Evolutionary conservation across 2,888 invertebrate genomes (phyloP).

Genomic region (Kuschelorhynchus macadamiae): DNA sequence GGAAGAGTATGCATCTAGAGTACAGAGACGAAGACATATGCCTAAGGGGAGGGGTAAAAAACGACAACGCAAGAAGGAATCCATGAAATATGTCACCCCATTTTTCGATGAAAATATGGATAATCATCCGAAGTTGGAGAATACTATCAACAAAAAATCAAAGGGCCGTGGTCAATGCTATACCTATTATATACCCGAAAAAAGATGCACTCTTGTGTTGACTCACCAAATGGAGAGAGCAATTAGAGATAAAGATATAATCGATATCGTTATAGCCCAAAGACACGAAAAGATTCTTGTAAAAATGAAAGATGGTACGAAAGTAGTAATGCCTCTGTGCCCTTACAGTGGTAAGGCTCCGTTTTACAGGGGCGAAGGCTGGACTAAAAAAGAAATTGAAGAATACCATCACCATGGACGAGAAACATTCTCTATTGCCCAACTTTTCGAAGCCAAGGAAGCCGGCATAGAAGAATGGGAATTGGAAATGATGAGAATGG

Average conservation of each 20-base stretch:
- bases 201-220: slow-evolving; percentile 80
- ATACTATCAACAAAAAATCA: slow-evolving; percentile 73
- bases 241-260: slow-evolving; percentile 82
- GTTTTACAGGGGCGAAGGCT: slow-evolving; percentile 82
- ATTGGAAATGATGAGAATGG: slow-evolving; percentile 65
- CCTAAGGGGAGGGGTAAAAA: slow-evolving; percentile 65
- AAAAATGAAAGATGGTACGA: slow-evolving; percentile 78
- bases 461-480: slow-evolving; percentile 65
- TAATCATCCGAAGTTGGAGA: slow-evolving; percentile 60
- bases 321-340: slow-evolving; percentile 76
- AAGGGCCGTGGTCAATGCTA: slow-evolving; percentile 73
- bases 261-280: slow-evolving; percentile 82
- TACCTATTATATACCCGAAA: slow-evolving; percentile 82
- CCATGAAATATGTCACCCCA: slow-evolving; percentile 63
- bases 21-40: slow-evolving; percentile 61
- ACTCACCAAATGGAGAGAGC: slow-evolving; percentile 82
- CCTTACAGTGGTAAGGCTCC: slow-evolving; percentile 65
- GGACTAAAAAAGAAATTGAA: slow-evolving; percentile 74
- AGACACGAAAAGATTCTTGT: slow-evolving; percentile 81
- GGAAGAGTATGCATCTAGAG: slow-evolving; percentile 68
- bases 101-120: slow-evolving; percentile 65
- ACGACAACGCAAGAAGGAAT: slow-evolving; percentile 62
- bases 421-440: slow-evolving; percentile 72
- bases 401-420: slow-evolving; percentile 65
- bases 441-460: slow-evolving; percentile 72